Evolutionary conservation across 1,140 invertebrate species (phyloP).

Genomic region (Mercenaria mercenaria): DNA sequence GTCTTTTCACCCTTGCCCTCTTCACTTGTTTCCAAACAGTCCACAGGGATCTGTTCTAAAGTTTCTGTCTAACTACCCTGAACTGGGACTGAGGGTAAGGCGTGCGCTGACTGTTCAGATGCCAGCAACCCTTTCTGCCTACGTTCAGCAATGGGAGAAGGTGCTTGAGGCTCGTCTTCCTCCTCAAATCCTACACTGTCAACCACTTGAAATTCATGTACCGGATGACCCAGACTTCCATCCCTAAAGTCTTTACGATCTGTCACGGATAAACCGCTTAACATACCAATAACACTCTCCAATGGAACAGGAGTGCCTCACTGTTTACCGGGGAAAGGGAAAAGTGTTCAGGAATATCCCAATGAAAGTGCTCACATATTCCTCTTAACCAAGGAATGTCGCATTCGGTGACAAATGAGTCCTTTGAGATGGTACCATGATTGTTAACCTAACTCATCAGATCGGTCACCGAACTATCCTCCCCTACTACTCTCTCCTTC

Average conservation of each 20-base stretch:
- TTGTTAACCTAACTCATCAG: not conserved
- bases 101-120: too few species aligned
- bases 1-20: too few species aligned
- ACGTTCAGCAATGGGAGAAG: too few species aligned
- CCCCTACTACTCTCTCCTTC: not conserved
- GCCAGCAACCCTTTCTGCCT: too few species aligned
- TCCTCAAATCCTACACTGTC: conserved; percentile 12
- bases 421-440: not conserved
- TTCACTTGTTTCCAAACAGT: too few species aligned
- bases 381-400: not conserved
- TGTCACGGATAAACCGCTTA: not conserved
- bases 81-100: not conserved
- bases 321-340: not conserved
- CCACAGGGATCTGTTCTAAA: too few species aligned
- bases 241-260: not conserved
- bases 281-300: not conserved
- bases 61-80: too few species aligned
- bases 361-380: not conserved
- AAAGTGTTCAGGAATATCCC: not conserved
- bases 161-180: too few species aligned
- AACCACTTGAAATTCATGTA: not conserved
- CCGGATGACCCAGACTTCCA: not conserved
- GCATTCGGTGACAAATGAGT: not conserved
- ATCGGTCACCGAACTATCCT: not conserved
- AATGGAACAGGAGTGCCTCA: not conserved